A percentile compares a stretch with the other conserved stretches of the same genome.
Evolutionary conservation across 53 echinoderm and acorn worm species (phyloP).

Genomic region (Mesocentrotus franciscanus): DNA sequence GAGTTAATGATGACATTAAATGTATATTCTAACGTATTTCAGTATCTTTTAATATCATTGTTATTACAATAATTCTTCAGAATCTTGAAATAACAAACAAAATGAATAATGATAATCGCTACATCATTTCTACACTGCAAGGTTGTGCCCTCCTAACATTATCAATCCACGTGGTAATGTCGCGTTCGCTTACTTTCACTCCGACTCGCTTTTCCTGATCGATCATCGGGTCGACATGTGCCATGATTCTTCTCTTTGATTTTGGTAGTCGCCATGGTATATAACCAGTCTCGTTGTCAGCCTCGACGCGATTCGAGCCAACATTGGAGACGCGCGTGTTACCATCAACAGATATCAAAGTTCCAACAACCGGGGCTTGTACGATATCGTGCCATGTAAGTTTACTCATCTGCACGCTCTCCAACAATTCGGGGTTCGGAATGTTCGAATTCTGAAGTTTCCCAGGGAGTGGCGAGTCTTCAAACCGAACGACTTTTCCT

Average conservation of each 20-base stretch:
- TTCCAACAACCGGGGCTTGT: slow-evolving; percentile 25
- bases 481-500: slow-evolving; percentile 20
- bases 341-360: slow-evolving; percentile 15
- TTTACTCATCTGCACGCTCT: slow-evolving; percentile 22
- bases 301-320: not conserved
- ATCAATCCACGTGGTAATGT: slow-evolving; percentile 50
- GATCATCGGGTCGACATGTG: not conserved
- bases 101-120: not conserved
- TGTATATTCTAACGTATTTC: not conserved
- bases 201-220: not conserved
- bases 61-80: not conserved
- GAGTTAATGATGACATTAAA: not conserved
- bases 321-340: not conserved
- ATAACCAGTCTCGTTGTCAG: not conserved
- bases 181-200: slow-evolving; percentile 21
- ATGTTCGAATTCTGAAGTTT: slow-evolving; percentile 22
- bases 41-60: not conserved
- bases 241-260: not conserved
- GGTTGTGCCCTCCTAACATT: slow-evolving; percentile 44
- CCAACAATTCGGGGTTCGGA: not conserved
- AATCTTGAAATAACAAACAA: not conserved
- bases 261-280: slow-evolving; percentile 41
- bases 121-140: not conserved
- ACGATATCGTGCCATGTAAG: slow-evolving; percentile 58
- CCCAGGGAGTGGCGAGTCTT: slow-evolving; percentile 41